Evolutionary conservation across 2,113 vertebrate genomes (phyloP).

Genomic region (Chrysemys picta): DNA sequence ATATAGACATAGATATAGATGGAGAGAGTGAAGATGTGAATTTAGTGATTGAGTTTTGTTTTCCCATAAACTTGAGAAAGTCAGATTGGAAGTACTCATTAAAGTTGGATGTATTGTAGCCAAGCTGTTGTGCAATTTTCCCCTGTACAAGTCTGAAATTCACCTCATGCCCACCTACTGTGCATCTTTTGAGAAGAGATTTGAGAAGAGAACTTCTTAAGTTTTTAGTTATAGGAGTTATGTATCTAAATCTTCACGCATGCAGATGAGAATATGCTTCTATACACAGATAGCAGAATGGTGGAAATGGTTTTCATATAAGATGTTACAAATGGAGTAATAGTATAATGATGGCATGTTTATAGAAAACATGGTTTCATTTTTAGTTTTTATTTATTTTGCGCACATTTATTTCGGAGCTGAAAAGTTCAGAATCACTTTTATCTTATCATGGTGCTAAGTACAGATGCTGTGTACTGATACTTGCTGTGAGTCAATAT

Average conservation of each 20-base stretch:
- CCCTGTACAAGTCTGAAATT: background rate
- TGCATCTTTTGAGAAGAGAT: background rate
- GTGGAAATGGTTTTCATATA: background rate
- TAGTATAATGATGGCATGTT: background rate
- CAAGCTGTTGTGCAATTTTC: background rate
- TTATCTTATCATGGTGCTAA: background rate
- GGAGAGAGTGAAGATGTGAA: background rate
- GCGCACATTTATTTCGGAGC: background rate
- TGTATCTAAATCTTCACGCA: background rate
- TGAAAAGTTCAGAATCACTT: background rate
- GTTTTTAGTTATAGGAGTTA: background rate
- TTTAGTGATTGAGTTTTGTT: background rate
- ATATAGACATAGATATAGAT: background rate
- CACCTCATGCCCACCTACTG: background rate
- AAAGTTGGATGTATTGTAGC: background rate
- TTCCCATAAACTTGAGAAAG: background rate
- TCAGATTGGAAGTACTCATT: background rate
- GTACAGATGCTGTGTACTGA: background rate
- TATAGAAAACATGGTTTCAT: background rate
- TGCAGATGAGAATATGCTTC: fast-evolving
- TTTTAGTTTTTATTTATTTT: background rate
- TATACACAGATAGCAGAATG: background rate
- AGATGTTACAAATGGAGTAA: background rate
- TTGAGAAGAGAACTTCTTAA: background rate
- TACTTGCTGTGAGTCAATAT: background rate